Evolutionary conservation across 2,113 vertebrate genomes (phyloP), one percentile per base, ranked within the genome.

Genomic region (Conger conger): DNA sequence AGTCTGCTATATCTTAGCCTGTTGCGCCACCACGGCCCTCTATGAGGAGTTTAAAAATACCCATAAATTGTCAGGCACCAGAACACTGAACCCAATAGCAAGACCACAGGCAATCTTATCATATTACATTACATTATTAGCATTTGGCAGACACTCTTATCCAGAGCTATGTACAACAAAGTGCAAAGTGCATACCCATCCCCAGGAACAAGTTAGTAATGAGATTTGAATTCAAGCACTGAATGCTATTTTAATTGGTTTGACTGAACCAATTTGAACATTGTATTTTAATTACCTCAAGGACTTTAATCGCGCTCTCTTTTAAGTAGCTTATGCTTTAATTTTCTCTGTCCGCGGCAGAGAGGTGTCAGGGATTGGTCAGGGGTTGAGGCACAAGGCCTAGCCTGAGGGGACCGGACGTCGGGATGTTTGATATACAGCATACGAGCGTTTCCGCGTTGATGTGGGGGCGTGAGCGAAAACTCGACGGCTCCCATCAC

Each of bases 401-500:
- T 20, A 63, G 27, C 23, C 6, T 37, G 16, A 15, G 1, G 36
- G 54, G 73, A 3, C 35, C 45, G 37, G 45, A 27, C 30, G 5
- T 11, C 30, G n/a, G 30, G 15, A 20, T 16, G 80, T 35, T 57
- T 81, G 80, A 81, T 54, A 81, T 81, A n/a, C n/a, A n/a, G n/a
- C n/a, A n/a, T n/a, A 81, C 33, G 45, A 54, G 38, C 23, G 13
- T 45, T 30, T 80, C 50, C 76, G 63, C 45, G 16, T 16, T 16
- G 76, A 87, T 83, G 79, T 38, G 50, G 86, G 86, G 45, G 36
- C 79, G 86, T 84, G 83, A 73, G 18, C 79, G 83, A 82, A 87
- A 83, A 85, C 83, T 84, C 89, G 88, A n/a, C 83, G 87, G 88
- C 87, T 92, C 91, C 89, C 88, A 86, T 90, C 89, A 88, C 78